Conservation (phyloP, 2,888 invertebrate genomes). For the Netelia fuscicornis region DNA sequence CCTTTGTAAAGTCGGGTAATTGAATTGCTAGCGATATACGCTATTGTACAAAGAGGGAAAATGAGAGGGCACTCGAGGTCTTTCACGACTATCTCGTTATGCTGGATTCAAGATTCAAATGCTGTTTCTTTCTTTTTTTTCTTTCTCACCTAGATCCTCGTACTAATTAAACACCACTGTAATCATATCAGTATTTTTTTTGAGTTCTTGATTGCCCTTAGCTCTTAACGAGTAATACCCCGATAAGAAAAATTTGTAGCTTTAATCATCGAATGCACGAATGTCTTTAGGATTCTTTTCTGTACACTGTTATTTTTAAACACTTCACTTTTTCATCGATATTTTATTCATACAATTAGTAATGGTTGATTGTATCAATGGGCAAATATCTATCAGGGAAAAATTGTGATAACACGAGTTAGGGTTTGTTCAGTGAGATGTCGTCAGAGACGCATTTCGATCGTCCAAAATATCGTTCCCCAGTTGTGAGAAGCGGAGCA, state of each 20-base stretch:
- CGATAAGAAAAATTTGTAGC: too few species aligned
- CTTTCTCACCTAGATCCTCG: background rate
- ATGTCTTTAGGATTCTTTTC: too few species aligned
- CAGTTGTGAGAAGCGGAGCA: slow-evolving; percentile 45
- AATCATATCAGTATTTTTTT: background rate
- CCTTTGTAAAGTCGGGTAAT: slow-evolving; percentile 54
- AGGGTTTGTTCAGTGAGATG: background rate
- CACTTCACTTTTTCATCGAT: background rate
- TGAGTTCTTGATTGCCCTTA: background rate
- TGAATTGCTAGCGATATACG: slow-evolving; percentile 35
- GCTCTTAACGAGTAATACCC: too few species aligned
- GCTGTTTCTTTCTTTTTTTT: background rate
- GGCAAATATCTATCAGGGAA: background rate
- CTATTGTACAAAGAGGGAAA: slow-evolving; percentile 20
- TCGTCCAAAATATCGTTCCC: slow-evolving; percentile 44
- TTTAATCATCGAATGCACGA: too few species aligned
- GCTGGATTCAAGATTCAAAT: slow-evolving; percentile 13
- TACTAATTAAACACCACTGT: background rate
- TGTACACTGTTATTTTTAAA: background rate
- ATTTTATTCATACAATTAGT: background rate
- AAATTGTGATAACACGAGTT: background rate
- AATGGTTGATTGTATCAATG: background rate
- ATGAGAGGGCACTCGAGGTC: slow-evolving; percentile 18
- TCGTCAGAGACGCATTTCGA: background rate
- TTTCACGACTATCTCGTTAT: slow-evolving; percentile 7